Evolutionary conservation across 2,797 vertebrate species (phyloP), one percentile per base, ranked within the genome.

Genomic region (Coilia nasus): DNA sequence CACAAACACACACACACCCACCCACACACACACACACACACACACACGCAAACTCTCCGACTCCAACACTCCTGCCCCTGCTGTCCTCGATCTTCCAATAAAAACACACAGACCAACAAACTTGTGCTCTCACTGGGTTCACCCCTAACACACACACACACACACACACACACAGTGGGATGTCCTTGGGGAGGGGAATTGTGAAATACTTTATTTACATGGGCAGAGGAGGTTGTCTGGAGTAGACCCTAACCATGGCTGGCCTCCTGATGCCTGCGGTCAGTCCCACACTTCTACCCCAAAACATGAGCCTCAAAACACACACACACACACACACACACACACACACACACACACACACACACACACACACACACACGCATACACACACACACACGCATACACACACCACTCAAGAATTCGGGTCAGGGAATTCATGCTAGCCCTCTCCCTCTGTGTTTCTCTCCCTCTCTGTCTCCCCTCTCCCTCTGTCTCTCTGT

Each of bases 121-220:
- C 31, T 78, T 17, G 31, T 78, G 35, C 17, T 41, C 71, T 19
- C 41, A 19, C 71, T 78, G 5, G 17, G 28, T 75, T 41, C 67
- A 67, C 23, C 21, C 62, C 10, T 25, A 1, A 64, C 19, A 17
- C 56, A 59, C 15, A 59, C 56, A 59, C 56, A 82, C 50, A 57
- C 81, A 57, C 50, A 57, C 23, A 82, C 23, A 57, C n/a, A 5
- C 12, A 14, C 11, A 44, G 35, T 78, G 35, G 15, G 71, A 21
- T 44, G 71, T 78, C 71, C 71, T 44, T 78, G 31, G 35, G 71
- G 71, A 78, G 21, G 31, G 71, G 71, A 11, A 78, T 78, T 78
- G 71, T 78, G 71, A 78, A 44, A 41, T 78, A 25, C 35, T 78
- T 78, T 78, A 41, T 78, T 78, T 19, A 41, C 71, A 78, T 78